Evolutionary conservation across 2,888 invertebrate species (phyloP), one percentile per base, ranked within the genome.

Genomic region (Xanthia icteritia): DNA sequence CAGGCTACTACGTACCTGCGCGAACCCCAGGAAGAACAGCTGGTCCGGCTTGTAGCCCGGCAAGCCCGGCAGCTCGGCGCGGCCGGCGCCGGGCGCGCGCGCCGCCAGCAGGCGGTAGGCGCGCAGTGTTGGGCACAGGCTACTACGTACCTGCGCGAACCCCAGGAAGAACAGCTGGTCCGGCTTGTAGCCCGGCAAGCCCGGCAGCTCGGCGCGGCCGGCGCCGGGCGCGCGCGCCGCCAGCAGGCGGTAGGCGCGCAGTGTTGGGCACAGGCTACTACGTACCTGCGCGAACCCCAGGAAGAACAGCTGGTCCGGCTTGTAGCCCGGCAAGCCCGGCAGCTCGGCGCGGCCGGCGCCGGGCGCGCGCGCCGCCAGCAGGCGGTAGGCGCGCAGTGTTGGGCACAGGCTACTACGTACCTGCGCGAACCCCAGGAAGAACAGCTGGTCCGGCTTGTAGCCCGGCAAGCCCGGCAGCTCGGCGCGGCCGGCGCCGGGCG

Each of bases 351-450:
- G 92, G 20, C 86, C 86, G 0, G 0, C 2, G 2, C 20, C 77
- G 17, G 91, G 90, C 45, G 87, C 89, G 42, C 96, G 92, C 17
- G 86, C 86, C 1, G 96, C 91, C 91, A 94, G 95, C 76, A 93
- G 93, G 36, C 86, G 81, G 95, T 98, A 98, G 0, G 98, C 98
- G 89, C 97, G 94, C 88, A 98, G 98, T 2, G 98, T 98, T 73
- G 98, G 98, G 86, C 98, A 97, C 76, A 99, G 96, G 0, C 99
- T n/a, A n/a, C n/a, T n/a, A n/a, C n/a, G n/a, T n/a, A n/a, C n/a
- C n/a, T n/a, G n/a, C n/a, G n/a, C n/a, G n/a, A n/a, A 98, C 58
- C 98, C 98, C 23, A 98, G 94, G 95, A 98, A 98, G 96, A 98
- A 98, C 42, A 98, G 97, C 91, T 98, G 98, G 63, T 98, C 97